Conservation (phyloP, 2,888 invertebrate species). For the Chironomus riparius region DNA sequence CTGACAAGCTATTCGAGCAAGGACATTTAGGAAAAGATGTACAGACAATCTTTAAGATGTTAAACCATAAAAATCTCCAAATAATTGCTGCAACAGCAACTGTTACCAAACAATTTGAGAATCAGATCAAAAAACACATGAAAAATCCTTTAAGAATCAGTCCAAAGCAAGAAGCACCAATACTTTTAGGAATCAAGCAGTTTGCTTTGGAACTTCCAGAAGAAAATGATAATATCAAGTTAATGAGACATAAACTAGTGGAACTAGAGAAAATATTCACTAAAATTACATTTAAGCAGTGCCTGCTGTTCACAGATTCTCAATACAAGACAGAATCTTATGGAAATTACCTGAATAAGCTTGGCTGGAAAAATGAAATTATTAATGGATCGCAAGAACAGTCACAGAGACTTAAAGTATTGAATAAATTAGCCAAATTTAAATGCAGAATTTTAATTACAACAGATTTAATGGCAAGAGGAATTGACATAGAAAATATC, state of each 20-base stretch:
- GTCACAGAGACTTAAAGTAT: slow-evolving; percentile 60
- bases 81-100: slow-evolving; percentile 91
- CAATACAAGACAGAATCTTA: slow-evolving; percentile 75
- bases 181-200: slow-evolving; percentile 76
- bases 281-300: slow-evolving; percentile 73
- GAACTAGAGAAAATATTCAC: slow-evolving; percentile 59
- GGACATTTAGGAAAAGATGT: slow-evolving; percentile 62
- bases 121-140: slow-evolving; percentile 66
- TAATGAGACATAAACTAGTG: slow-evolving; percentile 57
- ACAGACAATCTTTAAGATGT: slow-evolving; percentile 60
- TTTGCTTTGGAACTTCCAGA: slow-evolving; percentile 55
- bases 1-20: slow-evolving; percentile 83
- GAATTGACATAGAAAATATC: slow-evolving; percentile 88
- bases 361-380: slow-evolving; percentile 69
- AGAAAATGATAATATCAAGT: slow-evolving; percentile 54
- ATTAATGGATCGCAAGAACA: slow-evolving; percentile 77
- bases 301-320: slow-evolving; percentile 83
- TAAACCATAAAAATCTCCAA: slow-evolving; percentile 69
- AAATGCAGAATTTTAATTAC: slow-evolving; percentile 78
- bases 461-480: slow-evolving; percentile 85
- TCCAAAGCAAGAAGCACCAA: slow-evolving; percentile 56
- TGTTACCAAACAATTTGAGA: slow-evolving; percentile 65
- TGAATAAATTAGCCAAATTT: slow-evolving; percentile 68
- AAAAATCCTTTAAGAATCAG: slow-evolving; percentile 65
- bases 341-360: slow-evolving; percentile 56